Base-by-base conservation (phyloP, 2,113 vertebrate species). In the Eclectus roratus region DNA sequence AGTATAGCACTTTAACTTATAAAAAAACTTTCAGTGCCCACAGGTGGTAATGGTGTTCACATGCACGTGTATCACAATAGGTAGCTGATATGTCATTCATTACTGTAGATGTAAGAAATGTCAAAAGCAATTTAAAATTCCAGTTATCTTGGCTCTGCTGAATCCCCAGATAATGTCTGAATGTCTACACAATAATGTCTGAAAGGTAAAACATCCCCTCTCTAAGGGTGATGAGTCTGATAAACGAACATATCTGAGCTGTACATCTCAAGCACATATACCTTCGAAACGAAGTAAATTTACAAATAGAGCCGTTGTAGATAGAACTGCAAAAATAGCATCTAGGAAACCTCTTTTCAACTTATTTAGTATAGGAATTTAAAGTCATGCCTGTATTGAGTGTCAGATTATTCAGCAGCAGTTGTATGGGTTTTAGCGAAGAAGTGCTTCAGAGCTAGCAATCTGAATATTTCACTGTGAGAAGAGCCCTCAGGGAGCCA, bases 61-160 rank as follows among this genome's bases (percentile, higher is more conserved):
- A 53, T 77, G 53, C 24, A 52, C 17, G 2, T 12, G 14, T 53
- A 20, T 81, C 50, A 60, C 25, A 80, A 16, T 49, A 85, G 46
- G 28, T 29, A 61, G 49, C 68, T 83, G 10, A 77, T 85, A 44
- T 11, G 43, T 63, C 43, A 11, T 80, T 92, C 25, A 3, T 88
- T 83, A 41, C 35, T 66, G 37, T 78, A 86, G 35, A 64, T 55
- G 35, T 63, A 81, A 71, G 72, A 89, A 78, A 81, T n/a, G 63
- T 81, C 64, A 91, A 94, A 97, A 84, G 5, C 55, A 84, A 64
- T 89, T 86, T 84, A 60, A 92, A 93, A 74, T 25, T 68, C 10
- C 12, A 28, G 27, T 63, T 90, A 29, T 73, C 69, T 73, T 60
- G 53, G 11, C 50, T 84, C 50, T 86, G 9, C 70, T 79, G 76